A percentile compares a stretch with the other conserved stretches of the same genome.
Conservation (phyloP, 2,888 invertebrate species). For the Tyria jacobaeae region DNA sequence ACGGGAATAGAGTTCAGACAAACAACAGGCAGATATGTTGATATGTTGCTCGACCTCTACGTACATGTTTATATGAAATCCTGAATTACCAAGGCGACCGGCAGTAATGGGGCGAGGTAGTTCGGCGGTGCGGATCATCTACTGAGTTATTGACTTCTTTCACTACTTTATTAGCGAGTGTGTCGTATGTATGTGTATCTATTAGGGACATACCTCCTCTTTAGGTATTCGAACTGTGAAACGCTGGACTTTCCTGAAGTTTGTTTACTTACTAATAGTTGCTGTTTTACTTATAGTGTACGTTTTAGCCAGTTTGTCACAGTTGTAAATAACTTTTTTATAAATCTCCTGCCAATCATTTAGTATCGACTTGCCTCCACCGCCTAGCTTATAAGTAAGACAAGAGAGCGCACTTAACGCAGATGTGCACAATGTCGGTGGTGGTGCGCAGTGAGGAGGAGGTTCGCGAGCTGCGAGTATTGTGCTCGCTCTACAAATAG, state of each 20-base stretch:
- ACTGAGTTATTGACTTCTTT: background rate
- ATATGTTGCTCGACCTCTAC: constrained; percentile 33
- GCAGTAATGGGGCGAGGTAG: background rate
- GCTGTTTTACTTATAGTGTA: background rate
- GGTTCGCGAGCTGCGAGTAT: background rate
- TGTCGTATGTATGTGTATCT: too few relatives aligned
- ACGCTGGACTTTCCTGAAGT: too few relatives aligned
- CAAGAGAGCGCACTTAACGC: background rate
- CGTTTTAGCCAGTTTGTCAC: background rate
- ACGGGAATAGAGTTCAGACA: constrained; percentile 26
- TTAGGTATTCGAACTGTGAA: too few relatives aligned
- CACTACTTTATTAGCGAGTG: background rate
- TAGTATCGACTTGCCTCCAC: background rate
- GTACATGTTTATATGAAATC: constrained; percentile 24
- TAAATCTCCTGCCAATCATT: too few relatives aligned
- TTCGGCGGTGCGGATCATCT: background rate
- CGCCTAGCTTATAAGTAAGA: background rate
- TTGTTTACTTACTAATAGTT: too few relatives aligned
- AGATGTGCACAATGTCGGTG: constrained; percentile 2
- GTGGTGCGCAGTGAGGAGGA: background rate
- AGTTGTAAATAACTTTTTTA: background rate
- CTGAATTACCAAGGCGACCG: background rate
- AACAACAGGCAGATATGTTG: constrained; percentile 32
- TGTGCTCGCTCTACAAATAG: constrained; percentile 13
- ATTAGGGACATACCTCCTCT: too few relatives aligned